Conservation (phyloP, 1,140 invertebrate species). For the Tyrophagus putrescentiae region DNA sequence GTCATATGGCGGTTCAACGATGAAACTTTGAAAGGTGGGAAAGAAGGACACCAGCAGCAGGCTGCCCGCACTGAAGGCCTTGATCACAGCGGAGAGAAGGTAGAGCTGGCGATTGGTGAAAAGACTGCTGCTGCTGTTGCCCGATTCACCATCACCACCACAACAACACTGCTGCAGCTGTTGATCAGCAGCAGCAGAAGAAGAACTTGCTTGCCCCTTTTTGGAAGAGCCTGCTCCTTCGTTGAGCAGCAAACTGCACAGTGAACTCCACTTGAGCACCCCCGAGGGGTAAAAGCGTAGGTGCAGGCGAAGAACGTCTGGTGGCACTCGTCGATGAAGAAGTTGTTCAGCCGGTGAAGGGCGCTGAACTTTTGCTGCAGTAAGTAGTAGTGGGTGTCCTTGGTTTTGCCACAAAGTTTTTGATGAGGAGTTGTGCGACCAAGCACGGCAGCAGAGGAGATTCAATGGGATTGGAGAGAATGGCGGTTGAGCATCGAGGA, state of each 20-base stretch:
- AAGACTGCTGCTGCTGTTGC: neutral
- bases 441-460: no score
- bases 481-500: neutral
- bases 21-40: conserved; percentile 42
- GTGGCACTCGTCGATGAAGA: conserved; percentile 72
- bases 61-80: conserved; percentile 58
- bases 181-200: no score
- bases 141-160: no score
- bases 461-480: conserved; percentile 4
- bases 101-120: conserved; percentile 3
- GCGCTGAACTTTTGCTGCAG: neutral
- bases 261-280: conserved; percentile 73
- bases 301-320: conserved; percentile 78
- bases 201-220: no score
- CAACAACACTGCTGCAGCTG: no score
- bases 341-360: conserved; percentile 30
- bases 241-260: conserved; percentile 59
- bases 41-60: conserved; percentile 61
- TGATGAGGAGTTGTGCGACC: no score
- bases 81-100: conserved; percentile 59
- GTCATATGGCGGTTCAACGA: conserved; percentile 11
- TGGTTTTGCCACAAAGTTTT: no score
- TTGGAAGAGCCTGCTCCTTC: conserved; percentile 12
- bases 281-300: conserved; percentile 86
- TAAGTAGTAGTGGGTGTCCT: neutral